Percentiles rank a stretch among this genome's conserved stretches.
Conservation (phyloP, 1,140 invertebrate genomes). For the Mycetomoellerius zeteki region DNA sequence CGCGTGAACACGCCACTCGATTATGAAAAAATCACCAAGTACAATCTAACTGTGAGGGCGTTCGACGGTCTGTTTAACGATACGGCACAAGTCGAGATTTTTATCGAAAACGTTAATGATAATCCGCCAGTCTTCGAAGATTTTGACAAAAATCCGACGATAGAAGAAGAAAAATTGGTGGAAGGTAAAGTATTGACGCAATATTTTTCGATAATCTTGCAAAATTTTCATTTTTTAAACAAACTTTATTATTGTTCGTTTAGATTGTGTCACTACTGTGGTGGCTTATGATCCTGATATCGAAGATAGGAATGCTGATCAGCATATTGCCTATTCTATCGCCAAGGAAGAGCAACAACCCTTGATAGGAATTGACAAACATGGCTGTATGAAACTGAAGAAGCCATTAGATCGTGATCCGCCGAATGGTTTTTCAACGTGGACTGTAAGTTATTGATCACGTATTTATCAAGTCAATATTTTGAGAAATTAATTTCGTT, state of each 20-base stretch:
- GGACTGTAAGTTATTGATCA: conserved; percentile 84
- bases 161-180: conserved; percentile 90
- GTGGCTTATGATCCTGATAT: conserved; percentile 95
- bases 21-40: conserved; percentile 94
- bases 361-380: conserved; percentile 90
- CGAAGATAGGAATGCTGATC: conserved; percentile 90
- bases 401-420: conserved; percentile 95
- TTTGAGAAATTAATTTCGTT: not conserved
- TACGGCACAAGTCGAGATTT: conserved; percentile 91
- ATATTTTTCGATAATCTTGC: not conserved
- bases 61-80: conserved; percentile 93
- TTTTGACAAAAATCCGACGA: conserved; percentile 90
- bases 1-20: conserved; percentile 92
- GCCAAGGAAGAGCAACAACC: conserved; percentile 91
- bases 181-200: conserved; percentile 87
- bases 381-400: conserved; percentile 92
- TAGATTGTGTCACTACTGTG: conserved; percentile 87
- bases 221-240: not conserved
- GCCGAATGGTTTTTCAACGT: conserved; percentile 93
- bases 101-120: conserved; percentile 94
- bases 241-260: conserved; percentile 31
- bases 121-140: conserved; percentile 92
- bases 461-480: not conserved
- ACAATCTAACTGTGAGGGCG: conserved; percentile 92
- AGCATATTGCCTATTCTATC: conserved; percentile 92